Evolutionary conservation across 2,797 vertebrate genomes (phyloP).

Genomic region (Hippocampus kuda): DNA sequence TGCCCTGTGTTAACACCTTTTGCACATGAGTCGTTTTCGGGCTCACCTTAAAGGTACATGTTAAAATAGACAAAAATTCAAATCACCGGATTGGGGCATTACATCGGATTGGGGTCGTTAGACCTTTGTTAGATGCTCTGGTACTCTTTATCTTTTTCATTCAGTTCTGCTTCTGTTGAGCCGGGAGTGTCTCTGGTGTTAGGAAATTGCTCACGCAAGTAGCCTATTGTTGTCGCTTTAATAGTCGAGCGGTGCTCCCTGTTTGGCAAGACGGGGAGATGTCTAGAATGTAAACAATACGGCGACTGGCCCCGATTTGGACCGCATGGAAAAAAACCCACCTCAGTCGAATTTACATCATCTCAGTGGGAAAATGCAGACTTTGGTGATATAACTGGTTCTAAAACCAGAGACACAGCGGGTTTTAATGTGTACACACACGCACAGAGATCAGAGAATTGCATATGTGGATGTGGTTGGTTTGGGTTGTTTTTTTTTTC

Average conservation of each 20-base stretch:
- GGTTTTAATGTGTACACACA: neutral
- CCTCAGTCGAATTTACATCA: constrained; percentile 12
- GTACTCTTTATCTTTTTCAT: neutral
- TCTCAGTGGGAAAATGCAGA: constrained; percentile 15
- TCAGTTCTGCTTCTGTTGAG: neutral
- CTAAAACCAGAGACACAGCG: constrained; percentile 14
- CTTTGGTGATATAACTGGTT: constrained; percentile 12
- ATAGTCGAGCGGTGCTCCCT: constrained; percentile 27
- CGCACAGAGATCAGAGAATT: neutral
- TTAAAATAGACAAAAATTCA: neutral
- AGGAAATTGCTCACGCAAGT: constrained; percentile 39
- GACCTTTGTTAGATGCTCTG: neutral
- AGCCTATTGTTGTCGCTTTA: constrained; percentile 27
- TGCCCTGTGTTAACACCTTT: too few relatives aligned
- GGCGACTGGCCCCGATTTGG: constrained; percentile 5
- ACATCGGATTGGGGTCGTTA: neutral
- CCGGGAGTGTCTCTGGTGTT: constrained; percentile 21
- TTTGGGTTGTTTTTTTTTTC: neutral
- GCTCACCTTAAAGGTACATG: neutral
- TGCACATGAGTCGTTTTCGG: too few relatives aligned
- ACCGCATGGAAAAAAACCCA: constrained; percentile 17
- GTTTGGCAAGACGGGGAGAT: constrained; percentile 39
- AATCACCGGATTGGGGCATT: too few relatives aligned
- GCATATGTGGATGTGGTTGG: neutral
- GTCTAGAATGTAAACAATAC: constrained; percentile 52